These are phyloP conservation scores for Eubasilissa splendida DNA, from an alignment of 2,888 invertebrate species.

Conservation along the genomic window DNA sequence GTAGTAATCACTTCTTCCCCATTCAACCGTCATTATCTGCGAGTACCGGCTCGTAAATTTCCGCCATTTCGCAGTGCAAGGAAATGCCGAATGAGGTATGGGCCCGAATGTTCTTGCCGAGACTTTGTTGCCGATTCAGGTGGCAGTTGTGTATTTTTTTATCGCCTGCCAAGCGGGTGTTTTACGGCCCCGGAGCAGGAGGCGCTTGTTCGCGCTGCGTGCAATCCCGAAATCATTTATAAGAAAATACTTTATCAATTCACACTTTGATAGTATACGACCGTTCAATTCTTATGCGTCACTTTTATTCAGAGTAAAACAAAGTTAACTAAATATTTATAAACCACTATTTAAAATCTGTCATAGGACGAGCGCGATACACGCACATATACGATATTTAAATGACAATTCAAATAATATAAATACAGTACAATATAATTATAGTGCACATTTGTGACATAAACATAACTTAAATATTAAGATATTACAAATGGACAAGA, in stretches of 20 bases:
- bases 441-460: too few relatives aligned
- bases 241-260: slow-evolving; percentile 52
- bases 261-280: slow-evolving; percentile 49
- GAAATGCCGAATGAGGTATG: slow-evolving; percentile 11
- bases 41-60: slow-evolving; percentile 52
- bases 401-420: too few relatives aligned
- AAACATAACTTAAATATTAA: too few relatives aligned
- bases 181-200: slow-evolving; percentile 47
- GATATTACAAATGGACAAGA: too few relatives aligned
- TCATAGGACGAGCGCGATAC: too few relatives aligned
- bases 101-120: neutral
- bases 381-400: too few relatives aligned
- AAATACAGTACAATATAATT: too few relatives aligned
- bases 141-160: slow-evolving; percentile 51
- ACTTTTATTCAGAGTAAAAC: too few relatives aligned
- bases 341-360: too few relatives aligned
- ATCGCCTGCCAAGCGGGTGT: slow-evolving; percentile 55
- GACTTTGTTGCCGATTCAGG: slow-evolving; percentile 46
- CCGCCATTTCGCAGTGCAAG: slow-evolving; percentile 28
- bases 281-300: slow-evolving; percentile 42
- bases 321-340: too few relatives aligned
- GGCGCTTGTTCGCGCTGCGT: slow-evolving; percentile 43
- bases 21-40: slow-evolving; percentile 54
- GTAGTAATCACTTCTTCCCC: slow-evolving; percentile 51
- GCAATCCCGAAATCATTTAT: slow-evolving; percentile 31